These are phyloP conservation scores for Eulacestoma nigropectus DNA, from an alignment of 2,113 vertebrate genomes.

Conservation along the genomic window DNA sequence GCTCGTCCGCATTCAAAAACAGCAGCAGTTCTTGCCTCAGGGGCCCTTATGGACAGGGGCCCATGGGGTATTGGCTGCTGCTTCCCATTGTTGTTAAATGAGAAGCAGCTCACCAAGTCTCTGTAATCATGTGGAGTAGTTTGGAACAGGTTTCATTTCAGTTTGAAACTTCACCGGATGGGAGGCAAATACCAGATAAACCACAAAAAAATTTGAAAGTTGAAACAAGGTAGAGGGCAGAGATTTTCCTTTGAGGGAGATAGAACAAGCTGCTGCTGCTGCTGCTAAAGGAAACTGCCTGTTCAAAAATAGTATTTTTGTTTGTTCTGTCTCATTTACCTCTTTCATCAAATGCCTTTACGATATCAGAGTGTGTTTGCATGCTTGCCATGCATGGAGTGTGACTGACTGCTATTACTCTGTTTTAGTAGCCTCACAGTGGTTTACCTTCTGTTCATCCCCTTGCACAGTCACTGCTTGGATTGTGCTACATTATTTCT, in stretches of 20 bases:
- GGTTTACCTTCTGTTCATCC: background rate
- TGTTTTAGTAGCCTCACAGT: background rate
- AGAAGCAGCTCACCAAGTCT: background rate
- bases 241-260: background rate
- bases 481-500: background rate
- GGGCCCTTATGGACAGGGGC: background rate
- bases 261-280: background rate
- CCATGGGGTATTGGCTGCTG: background rate
- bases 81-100: background rate
- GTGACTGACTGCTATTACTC: background rate
- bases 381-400: background rate
- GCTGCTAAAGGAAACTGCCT: background rate
- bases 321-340: background rate
- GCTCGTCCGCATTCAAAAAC: background rate
- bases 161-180: background rate
- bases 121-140: background rate
- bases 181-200: background rate
- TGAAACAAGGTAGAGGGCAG: background rate
- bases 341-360: background rate
- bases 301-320: background rate
- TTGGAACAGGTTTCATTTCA: background rate
- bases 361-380: background rate
- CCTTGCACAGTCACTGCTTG: background rate
- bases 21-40: constrained; percentile 31
- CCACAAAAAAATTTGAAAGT: background rate